Evolutionary conservation across 2,113 vertebrate species (phyloP).

Genomic region (Scomber colias): DNA sequence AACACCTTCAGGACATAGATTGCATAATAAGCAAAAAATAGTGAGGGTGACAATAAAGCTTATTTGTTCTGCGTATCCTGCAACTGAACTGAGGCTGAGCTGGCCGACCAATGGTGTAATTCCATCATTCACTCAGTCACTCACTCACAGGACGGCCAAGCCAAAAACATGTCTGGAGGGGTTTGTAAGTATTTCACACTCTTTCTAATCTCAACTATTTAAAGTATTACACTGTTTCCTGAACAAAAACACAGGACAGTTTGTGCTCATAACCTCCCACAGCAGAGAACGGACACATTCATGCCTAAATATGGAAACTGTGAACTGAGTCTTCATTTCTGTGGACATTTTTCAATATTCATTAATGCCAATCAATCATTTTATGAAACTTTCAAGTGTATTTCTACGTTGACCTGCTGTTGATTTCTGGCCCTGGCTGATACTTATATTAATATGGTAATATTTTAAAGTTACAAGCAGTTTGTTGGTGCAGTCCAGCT

Average conservation of each 20-base stretch:
- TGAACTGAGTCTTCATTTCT: background rate
- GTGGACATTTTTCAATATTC: background rate
- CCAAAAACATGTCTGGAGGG: no score
- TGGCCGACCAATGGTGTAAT: no score
- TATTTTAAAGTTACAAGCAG: conserved; percentile 86
- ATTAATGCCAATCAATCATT: background rate
- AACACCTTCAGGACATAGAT: background rate
- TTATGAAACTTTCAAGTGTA: background rate
- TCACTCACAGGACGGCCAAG: no score
- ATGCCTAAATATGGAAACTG: background rate
- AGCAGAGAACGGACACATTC: background rate
- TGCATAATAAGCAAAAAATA: background rate
- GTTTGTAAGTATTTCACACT: background rate
- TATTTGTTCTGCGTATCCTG: no score
- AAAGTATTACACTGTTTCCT: background rate
- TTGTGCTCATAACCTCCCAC: background rate
- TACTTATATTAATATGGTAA: background rate
- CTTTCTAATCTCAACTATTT: background rate
- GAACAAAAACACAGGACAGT: background rate
- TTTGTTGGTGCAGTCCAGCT: conserved; percentile 91
- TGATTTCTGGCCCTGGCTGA: background rate
- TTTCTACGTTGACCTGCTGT: background rate
- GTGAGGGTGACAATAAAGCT: background rate
- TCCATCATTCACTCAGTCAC: no score
- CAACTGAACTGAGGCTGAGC: no score